Evolutionary conservation across 2,113 vertebrate genomes (phyloP), one percentile per base, ranked within the genome.

Genomic region (Cervus canadensis): DNA sequence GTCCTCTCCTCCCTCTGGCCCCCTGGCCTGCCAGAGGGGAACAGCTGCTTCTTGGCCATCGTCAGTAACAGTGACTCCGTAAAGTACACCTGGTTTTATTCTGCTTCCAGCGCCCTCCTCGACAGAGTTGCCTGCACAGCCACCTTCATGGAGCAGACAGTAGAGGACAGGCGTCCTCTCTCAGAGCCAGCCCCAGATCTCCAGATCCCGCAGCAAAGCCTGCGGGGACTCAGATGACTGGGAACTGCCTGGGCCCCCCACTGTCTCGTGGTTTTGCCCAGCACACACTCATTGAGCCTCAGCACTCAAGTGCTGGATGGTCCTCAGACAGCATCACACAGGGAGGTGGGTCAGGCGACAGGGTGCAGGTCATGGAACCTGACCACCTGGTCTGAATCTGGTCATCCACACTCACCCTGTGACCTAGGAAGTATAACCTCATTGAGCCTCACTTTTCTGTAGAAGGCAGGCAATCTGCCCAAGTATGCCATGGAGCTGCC

Each of bases 11-110:
- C 7, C 16, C 17, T 13, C 25, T 28, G 83, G 87, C 16, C 36
- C n/a, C 3, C 13, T 3, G 25, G 1, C 6, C 48, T 26, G 3
- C 40, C 52, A 10, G 5, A 6, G 78, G 0, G 10, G 4, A 64
- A 43, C 43, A 60, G 71, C 67, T 91, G 50, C 30, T 14, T 16
- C 50, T 52, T 21, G 71, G 59, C 89, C 82, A 13, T 2, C 1
- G 9, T 30, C 71, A 50, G 28, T 33, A n/a, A 11, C 33, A 36
- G 5, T 12, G 10, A 82, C 52, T 81, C 52, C 30, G 7, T 28
- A 30, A 59, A 59, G 67, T 54, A 43, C 17, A 28, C 50, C 86
- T 84, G 90, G 6, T 40, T 30, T 64, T 23, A 5, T 17, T 28
- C 76, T 16, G 15, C 45, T 59, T 60, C 5, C 13, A n/a, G 54